Evolutionary conservation across 1,140 invertebrate genomes (phyloP).

Genomic region (Nebria ingens): DNA sequence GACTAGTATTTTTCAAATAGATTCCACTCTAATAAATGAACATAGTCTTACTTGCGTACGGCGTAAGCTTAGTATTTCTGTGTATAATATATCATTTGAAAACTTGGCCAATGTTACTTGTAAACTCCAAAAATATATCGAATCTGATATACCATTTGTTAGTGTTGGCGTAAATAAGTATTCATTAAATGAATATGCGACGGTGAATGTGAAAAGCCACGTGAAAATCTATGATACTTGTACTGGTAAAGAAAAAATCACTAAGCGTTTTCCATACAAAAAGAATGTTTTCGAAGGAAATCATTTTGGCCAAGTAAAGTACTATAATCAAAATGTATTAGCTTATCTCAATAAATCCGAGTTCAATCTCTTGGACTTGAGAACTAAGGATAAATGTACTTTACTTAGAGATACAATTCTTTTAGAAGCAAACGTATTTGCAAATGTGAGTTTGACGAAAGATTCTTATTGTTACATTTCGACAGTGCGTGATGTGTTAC

Average conservation of each 20-base stretch:
- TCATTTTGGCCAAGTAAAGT: not conserved
- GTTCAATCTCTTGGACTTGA: not conserved
- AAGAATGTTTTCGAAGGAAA: not conserved
- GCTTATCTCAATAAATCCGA: not conserved
- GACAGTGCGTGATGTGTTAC: not conserved
- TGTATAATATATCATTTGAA: too few relatives aligned
- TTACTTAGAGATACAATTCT: too few relatives aligned
- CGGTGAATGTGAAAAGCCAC: not conserved
- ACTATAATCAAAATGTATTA: not conserved
- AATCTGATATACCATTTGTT: not conserved
- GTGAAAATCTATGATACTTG: not conserved
- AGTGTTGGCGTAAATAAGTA: not conserved
- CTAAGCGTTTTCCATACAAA: not conserved
- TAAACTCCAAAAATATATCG: too few relatives aligned
- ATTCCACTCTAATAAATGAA: not conserved
- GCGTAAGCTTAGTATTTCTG: too few relatives aligned
- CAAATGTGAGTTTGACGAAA: not conserved
- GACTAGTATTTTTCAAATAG: not conserved
- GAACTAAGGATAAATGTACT: not conserved
- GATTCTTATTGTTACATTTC: not conserved
- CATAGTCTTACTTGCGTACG: too few relatives aligned
- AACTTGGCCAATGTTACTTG: too few relatives aligned
- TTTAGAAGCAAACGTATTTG: too few relatives aligned
- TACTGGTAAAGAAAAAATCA: not conserved
- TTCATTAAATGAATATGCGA: not conserved